These are phyloP conservation scores for Drosophila neotestacea DNA, from an alignment of 2,888 invertebrate genomes.

Conservation along the genomic window DNA sequence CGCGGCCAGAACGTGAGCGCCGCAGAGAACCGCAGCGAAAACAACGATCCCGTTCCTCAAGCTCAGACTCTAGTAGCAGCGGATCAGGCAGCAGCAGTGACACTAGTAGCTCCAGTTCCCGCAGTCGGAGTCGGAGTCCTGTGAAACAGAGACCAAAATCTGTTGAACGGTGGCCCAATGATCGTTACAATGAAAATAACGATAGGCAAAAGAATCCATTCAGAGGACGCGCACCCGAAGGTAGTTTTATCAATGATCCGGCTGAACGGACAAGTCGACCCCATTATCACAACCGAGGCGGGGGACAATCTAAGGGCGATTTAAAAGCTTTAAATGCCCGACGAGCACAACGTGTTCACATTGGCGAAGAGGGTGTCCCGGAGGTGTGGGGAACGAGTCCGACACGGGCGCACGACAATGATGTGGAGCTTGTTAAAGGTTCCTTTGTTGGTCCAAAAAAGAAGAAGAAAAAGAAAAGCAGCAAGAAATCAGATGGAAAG, in stretches of 20 bases:
- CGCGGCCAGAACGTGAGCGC: neutral
- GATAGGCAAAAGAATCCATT: slow-evolving; percentile 72
- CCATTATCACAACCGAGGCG: slow-evolving; percentile 41
- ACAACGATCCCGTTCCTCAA: slow-evolving; percentile 32
- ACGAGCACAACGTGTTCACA: slow-evolving; percentile 90
- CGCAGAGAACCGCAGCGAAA: slow-evolving; percentile 19
- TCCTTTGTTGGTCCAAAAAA: slow-evolving; percentile 71
- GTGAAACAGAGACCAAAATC: slow-evolving; percentile 20
- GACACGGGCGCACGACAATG: slow-evolving; percentile 84
- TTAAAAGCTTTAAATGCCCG: slow-evolving; percentile 89
- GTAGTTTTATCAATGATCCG: slow-evolving; percentile 69
- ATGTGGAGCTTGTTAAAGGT: slow-evolving; percentile 68
- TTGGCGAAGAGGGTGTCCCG: slow-evolving; percentile 89
- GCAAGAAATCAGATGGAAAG: slow-evolving; percentile 61
- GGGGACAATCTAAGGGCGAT: slow-evolving; percentile 46
- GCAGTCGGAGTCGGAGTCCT: slow-evolving; percentile 38
- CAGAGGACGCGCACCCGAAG: slow-evolving; percentile 61
- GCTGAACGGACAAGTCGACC: slow-evolving; percentile 53
- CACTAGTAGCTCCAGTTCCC: slow-evolving; percentile 38
- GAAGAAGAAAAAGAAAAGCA: slow-evolving; percentile 63
- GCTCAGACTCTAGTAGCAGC: slow-evolving; percentile 40
- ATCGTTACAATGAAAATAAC: slow-evolving; percentile 69
- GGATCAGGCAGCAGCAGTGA: slow-evolving; percentile 35
- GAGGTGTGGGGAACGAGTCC: slow-evolving; percentile 93
- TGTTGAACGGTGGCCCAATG: slow-evolving; percentile 80